Percentiles rank a stretch among this genome's conserved stretches.
phyloP scores from a whole-genome alignment of 2,797 vertebrate species.

The Natrix natrix region DNA sequence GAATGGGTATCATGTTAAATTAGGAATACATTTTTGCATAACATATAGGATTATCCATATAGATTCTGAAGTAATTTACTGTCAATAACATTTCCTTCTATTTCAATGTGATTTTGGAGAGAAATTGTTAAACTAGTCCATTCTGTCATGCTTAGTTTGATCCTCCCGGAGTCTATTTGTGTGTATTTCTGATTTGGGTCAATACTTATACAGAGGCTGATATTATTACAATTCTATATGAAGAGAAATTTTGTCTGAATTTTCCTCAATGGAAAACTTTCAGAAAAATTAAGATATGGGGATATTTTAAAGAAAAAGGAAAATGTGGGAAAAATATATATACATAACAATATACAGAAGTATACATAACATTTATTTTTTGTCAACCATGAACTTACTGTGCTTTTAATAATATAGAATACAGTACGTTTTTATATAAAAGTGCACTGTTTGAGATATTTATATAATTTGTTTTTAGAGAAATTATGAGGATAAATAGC shows the following conservation, averaged over 20 bases:
- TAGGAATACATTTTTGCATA: background rate
- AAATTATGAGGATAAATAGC: background rate
- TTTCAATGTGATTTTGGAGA: background rate
- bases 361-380: background rate
- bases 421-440: background rate
- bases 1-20: background rate
- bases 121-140: background rate
- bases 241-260: background rate
- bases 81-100: background rate
- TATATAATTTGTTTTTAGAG: background rate
- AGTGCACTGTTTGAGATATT: background rate
- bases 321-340: background rate
- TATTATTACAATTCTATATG: background rate
- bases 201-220: background rate
- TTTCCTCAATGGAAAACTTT: background rate
- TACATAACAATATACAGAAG: too few species aligned
- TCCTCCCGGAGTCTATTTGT: background rate
- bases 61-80: background rate
- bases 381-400: background rate
- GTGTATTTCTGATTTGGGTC: background rate
- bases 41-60: background rate
- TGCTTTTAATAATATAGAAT: background rate
- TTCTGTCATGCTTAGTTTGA: background rate
- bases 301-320: background rate
- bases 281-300: background rate